Conservation (phyloP, 2,797 vertebrate genomes). For the Zalophus californianus region DNA sequence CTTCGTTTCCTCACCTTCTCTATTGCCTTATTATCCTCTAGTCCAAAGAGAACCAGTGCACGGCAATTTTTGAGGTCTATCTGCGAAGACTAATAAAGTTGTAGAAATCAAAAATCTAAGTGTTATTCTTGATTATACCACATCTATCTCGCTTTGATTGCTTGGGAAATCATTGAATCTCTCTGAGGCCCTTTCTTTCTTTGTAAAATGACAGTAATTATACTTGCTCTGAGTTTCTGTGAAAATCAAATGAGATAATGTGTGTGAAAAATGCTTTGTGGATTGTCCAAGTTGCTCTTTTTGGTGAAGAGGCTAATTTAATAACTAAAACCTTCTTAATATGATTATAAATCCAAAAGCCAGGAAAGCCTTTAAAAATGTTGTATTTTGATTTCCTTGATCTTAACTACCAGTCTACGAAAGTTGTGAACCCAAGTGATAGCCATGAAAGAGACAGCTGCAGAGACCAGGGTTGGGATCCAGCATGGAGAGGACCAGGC, state of each 20-base stretch:
- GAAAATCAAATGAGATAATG: neutral
- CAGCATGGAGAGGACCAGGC: fast-evolving
- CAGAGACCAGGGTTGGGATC: neutral
- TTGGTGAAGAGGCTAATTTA: neutral
- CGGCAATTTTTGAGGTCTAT: neutral
- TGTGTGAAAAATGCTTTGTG: neutral
- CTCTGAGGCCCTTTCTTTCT: neutral
- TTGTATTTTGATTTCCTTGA: neutral
- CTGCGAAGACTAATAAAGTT: neutral
- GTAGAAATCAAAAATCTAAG: neutral
- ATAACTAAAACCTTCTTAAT: neutral
- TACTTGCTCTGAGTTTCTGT: neutral
- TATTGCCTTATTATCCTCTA: neutral
- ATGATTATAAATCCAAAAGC: neutral
- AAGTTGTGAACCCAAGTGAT: neutral
- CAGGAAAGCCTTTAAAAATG: neutral
- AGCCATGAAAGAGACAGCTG: neutral
- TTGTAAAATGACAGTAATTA: slow-evolving; percentile 14
- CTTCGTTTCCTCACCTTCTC: neutral
- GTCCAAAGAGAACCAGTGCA: neutral
- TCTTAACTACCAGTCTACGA: neutral
- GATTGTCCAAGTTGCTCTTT: neutral
- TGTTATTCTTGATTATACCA: neutral
- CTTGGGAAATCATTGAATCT: neutral
- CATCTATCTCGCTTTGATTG: neutral